Evolutionary conservation across 2,113 vertebrate species (phyloP), one percentile per base, ranked within the genome.

Genomic region (Phaethon lepturus): DNA sequence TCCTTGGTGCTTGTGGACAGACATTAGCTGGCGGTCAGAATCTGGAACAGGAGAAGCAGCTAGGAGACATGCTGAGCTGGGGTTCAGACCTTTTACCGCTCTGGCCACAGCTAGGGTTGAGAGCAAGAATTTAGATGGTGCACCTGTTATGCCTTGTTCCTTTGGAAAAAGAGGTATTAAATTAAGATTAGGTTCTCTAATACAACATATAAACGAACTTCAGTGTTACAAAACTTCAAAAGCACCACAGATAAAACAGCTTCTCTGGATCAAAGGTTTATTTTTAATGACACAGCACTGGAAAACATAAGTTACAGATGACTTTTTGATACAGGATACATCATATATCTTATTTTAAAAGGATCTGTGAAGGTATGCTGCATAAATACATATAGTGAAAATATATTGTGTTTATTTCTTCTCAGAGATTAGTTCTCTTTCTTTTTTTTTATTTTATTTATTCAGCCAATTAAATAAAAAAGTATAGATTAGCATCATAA

Each of bases 261-360:
- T 97, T 58, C 42, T 93, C 90, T 96, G 93, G 96, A 96, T 87
- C 98, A 97, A 97, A 97, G 94, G 91, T 98, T 98, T 98, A 98
- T 98, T 98, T 97, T 97, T 96, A 98, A 98, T 98, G 98, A 98
- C 97, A 98, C 97, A 98, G 98, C 98, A 98, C 98, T 98, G 97
- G 96, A 97, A 98, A 98, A 98, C 97, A 85, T 96, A 98, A 98
- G 69, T 98, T 98, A 98, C 98, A 98, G 97, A 96, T 97, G 97
- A 97, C 67, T 96, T 97, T 92, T 96, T 97, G 90, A 96, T 97
- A 98, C 93, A 98, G 96, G 50, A 96, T 97, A 98, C 93, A 97
- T 97, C 80, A 96, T 91, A 94, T 94, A 96, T 89, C 87, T 97
- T 91, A 96, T 79, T 98, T 97, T 81, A 93, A 97, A 97, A 97